A percentile compares a stretch with the other conserved stretches of the same genome.
Conservation (phyloP, 1,140 invertebrate genomes). For the Copidosoma floridanum region DNA sequence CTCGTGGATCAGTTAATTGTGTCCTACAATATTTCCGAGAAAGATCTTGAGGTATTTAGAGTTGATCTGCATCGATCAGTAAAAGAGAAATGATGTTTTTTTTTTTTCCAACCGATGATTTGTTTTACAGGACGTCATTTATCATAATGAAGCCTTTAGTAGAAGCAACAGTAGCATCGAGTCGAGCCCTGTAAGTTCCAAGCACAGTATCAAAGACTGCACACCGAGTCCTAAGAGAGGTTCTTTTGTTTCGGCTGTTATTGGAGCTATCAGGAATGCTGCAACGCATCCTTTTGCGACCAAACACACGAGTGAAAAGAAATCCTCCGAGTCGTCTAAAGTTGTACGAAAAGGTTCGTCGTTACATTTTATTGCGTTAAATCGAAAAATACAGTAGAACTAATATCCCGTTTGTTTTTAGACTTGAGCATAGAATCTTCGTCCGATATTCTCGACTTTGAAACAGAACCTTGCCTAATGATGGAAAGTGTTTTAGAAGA, state of each 20-base stretch:
- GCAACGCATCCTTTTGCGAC: conserved; percentile 57
- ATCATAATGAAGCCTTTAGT: conserved; percentile 72
- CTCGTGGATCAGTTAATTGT: conserved; percentile 70
- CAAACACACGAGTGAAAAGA: conserved; percentile 42
- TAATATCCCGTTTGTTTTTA: conserved; percentile 13
- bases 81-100: no score
- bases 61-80: no score
- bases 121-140: conserved; percentile 64
- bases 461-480: conserved; percentile 76
- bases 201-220: conserved; percentile 54
- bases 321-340: conserved; percentile 36
- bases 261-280: conserved; percentile 67
- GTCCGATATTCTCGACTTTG: conserved; percentile 71
- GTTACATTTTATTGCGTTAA: no score
- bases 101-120: no score
- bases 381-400: background rate
- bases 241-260: conserved; percentile 67
- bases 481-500: conserved; percentile 73
- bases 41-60: conserved; percentile 74
- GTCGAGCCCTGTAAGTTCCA: conserved; percentile 60
- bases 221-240: conserved; percentile 62
- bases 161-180: conserved; percentile 62
- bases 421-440: conserved; percentile 57
- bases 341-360: conserved; percentile 46
- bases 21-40: conserved; percentile 72